These are phyloP conservation scores for Paradisaea rubra DNA, from an alignment of 2,113 vertebrate genomes.

Conservation along the genomic window DNA sequence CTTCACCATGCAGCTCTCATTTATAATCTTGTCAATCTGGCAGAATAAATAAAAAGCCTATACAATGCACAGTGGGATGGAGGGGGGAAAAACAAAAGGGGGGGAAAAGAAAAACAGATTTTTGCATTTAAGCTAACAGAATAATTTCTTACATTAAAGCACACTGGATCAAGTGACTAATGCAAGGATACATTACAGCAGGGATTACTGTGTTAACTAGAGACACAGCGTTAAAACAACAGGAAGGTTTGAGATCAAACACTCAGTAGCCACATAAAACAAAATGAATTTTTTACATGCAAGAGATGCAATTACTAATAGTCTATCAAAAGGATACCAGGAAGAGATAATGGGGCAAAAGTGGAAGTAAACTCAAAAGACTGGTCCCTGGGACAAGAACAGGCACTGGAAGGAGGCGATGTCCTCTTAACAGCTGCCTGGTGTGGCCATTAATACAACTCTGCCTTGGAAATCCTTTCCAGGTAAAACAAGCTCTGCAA, in stretches of 20 bases:
- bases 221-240: not conserved
- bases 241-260: not conserved
- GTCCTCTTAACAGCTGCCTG: not conserved
- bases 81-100: constrained; percentile 7
- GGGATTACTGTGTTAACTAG: not conserved
- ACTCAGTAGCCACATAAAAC: not conserved
- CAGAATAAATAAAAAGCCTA: constrained; percentile 75
- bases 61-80: constrained; percentile 55
- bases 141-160: constrained; percentile 39
- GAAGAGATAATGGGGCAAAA: not conserved
- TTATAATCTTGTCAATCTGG: constrained; percentile 82
- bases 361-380: not conserved
- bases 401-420: not conserved
- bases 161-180: not conserved
- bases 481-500: not conserved
- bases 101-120: constrained; percentile 1
- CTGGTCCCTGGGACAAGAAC: not conserved
- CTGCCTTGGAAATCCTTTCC: not conserved
- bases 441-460: not conserved
- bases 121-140: constrained; percentile 66
- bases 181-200: not conserved
- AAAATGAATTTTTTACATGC: not conserved
- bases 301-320: not conserved
- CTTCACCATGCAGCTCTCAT: constrained; percentile 80
- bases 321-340: not conserved